phyloP scores from a whole-genome alignment of 2,888 invertebrate genomes.

The Artemia sp. region DNA sequence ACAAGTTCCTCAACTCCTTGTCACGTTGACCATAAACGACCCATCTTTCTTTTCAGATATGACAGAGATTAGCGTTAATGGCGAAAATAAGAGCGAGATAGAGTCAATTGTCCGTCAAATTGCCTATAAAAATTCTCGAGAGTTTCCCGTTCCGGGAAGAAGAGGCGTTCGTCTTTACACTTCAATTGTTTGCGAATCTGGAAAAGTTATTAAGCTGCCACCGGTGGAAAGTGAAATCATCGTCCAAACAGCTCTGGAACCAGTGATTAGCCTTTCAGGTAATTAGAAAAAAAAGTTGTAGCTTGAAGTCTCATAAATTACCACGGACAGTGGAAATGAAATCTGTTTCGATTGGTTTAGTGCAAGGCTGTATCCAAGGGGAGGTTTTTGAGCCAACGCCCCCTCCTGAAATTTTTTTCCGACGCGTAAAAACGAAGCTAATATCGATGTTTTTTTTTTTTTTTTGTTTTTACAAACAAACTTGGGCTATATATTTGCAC shows the following conservation, averaged over 20 bases:
- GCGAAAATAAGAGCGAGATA: conserved; percentile 73
- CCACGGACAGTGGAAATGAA: too few species aligned
- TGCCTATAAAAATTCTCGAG: conserved; percentile 75
- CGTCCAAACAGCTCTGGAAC: not conserved
- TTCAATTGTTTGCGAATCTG: conserved; percentile 44
- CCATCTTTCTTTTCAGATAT: conserved; percentile 39
- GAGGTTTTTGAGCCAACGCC: too few species aligned
- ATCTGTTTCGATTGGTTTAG: too few species aligned
- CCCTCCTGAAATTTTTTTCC: too few species aligned
- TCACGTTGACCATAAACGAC: not conserved
- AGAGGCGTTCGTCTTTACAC: conserved; percentile 67
- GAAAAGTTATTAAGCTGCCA: conserved; percentile 1
- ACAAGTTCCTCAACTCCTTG: not conserved
- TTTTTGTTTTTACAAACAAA: too few species aligned
- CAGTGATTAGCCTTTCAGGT: conserved; percentile 1
- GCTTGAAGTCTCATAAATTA: too few species aligned
- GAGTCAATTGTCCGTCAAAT: conserved; percentile 69
- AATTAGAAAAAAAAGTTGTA: not conserved
- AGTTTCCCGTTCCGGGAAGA: conserved; percentile 85
- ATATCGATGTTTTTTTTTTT: too few species aligned
- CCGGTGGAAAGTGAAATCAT: conserved; percentile 8
- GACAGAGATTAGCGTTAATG: conserved; percentile 77
- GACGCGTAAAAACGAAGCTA: too few species aligned
- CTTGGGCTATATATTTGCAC: too few species aligned
- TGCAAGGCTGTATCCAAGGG: too few species aligned